Conservation (phyloP, 1,140 invertebrate genomes). For the Lucilia cuprina region DNA sequence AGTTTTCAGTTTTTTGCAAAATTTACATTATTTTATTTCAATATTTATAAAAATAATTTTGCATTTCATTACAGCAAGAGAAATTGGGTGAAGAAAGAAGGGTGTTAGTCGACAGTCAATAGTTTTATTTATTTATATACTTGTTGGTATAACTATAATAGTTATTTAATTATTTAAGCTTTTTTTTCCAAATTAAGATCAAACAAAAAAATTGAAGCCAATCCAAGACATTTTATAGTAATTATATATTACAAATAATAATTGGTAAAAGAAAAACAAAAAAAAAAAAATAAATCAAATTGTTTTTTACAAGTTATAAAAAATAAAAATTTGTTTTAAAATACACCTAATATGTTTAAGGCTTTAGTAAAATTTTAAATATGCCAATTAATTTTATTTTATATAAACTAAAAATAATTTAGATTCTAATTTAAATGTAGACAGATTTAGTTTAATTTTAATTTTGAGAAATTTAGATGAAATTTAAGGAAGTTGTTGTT, state of each 20-base stretch:
- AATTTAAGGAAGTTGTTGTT: too few relatives aligned
- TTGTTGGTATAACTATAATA: neutral
- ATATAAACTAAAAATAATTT: slow-evolving; percentile 39
- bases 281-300: too few relatives aligned
- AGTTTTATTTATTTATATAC: slow-evolving; percentile 32
- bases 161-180: neutral
- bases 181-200: neutral
- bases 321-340: slow-evolving; percentile 19
- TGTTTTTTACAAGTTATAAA: neutral
- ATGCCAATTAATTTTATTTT: slow-evolving; percentile 36
- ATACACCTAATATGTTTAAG: neutral
- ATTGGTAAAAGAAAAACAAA: too few relatives aligned
- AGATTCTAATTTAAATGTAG: slow-evolving; percentile 39
- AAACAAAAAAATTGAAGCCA: neutral
- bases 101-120: slow-evolving; percentile 1
- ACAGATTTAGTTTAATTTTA: neutral
- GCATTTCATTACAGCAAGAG: neutral
- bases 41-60: neutral
- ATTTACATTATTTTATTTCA: neutral
- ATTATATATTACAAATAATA: neutral
- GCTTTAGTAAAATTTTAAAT: slow-evolving; percentile 35
- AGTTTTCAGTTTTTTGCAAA: neutral
- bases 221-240: neutral
- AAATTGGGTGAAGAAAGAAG: neutral
- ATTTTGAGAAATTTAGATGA: too few relatives aligned